Base-by-base conservation (phyloP, 2,888 invertebrate genomes). In the Xestia sexstrigata region DNA sequence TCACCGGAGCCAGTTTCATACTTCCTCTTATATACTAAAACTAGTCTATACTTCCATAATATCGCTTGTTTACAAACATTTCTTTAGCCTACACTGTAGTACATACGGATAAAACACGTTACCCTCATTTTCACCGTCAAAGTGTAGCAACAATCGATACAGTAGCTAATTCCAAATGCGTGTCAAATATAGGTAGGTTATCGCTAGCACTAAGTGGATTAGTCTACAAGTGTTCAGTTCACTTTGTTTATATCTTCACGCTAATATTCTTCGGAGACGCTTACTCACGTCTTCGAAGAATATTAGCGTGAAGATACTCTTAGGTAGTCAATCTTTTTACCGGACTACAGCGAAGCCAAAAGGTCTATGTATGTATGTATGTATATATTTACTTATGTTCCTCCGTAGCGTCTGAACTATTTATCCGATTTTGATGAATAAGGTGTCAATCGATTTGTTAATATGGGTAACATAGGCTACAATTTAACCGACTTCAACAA, bases 131-230 rank as follows among this genome's bases (percentile, higher is more conserved):
- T 62, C 39, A 60, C 47, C n/a, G 65, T 70, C 70, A 62, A 62
- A 81, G 45, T 80, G 72, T 15, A 17, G 74, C 84, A 67, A 79
- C 11, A 70, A 84, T 84, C 80, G 67, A 84, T 84, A 84, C 49
- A 58, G 30, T 23, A 30, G 49, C 71, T 80, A 67, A 79, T 78
- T 80, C 17, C 45, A 66, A 79, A 84, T 79, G 70, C 74, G 70
- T 80, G 84, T 79, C 67, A 84, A 74, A 80, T 74, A 63, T 58
- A 83, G 49, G 35, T 79, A 67, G 30, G 35, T 35, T 49, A 60
- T 72, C 23, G 45, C 26, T 39, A 62, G 52, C 42, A 58, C 60
- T 70, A 82, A 82, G 47, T 79, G 70, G 70, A 82, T 82, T 84
- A 70, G 84, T 70, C 55, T 47, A 74, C 13, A 35, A 17, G 23